phyloP scores from a whole-genome alignment of 2,113 vertebrate genomes.

The Triplophysa dalaica region DNA sequence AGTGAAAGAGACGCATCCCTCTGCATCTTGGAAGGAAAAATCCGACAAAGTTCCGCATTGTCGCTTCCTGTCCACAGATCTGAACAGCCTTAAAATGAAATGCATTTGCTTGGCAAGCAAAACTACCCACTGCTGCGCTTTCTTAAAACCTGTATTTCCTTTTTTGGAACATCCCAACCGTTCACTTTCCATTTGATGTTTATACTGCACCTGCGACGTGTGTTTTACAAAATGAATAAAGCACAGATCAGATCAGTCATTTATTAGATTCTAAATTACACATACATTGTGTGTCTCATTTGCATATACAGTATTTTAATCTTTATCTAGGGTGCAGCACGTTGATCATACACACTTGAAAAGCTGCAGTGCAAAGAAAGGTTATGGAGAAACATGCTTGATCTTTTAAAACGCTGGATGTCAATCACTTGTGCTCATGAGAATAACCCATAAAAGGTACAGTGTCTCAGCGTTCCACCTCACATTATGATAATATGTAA shows the following conservation, averaged over 20 bases:
- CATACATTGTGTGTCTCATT: constrained; percentile 33
- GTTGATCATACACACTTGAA: neutral
- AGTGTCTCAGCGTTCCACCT: constrained; percentile 4
- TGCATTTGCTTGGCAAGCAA: neutral
- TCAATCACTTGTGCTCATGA: neutral
- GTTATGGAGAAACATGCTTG: constrained; percentile 14
- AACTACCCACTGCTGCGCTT: neutral
- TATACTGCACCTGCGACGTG: no score
- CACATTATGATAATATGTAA: neutral
- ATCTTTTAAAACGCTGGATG: constrained; percentile 9
- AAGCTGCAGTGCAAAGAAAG: constrained; percentile 12
- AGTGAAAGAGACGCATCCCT: constrained; percentile 30
- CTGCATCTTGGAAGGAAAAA: constrained; percentile 11
- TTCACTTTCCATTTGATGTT: no score
- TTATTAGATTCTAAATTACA: constrained; percentile 24
- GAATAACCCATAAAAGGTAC: constrained; percentile 11
- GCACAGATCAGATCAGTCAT: neutral
- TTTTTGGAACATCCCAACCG: neutral
- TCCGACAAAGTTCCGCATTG: constrained; percentile 1
- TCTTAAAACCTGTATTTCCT: neutral
- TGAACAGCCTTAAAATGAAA: constrained; percentile 10
- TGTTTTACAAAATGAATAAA: neutral
- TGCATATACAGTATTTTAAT: neutral
- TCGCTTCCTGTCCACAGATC: constrained; percentile 14
- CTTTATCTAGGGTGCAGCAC: neutral